These are phyloP conservation scores for Xanthorhoe spadicearia DNA, from an alignment of 2,888 invertebrate genomes.

Conservation along the genomic window DNA sequence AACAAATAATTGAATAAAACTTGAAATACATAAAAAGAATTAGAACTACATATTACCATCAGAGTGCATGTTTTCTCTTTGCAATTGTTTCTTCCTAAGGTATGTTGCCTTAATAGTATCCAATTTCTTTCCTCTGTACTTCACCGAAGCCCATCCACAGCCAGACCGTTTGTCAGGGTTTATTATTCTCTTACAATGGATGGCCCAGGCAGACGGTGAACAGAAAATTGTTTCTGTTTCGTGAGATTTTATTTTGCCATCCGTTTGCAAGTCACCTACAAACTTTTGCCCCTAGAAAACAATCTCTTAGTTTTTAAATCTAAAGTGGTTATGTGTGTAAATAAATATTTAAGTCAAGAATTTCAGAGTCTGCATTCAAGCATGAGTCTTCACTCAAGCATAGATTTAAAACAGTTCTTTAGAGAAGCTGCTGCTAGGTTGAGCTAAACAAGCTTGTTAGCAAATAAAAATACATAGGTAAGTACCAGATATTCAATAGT, in stretches of 20 bases:
- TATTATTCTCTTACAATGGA: slow-evolving; percentile 95
- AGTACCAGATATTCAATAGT: slow-evolving; percentile 96
- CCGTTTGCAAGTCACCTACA: slow-evolving; percentile 92
- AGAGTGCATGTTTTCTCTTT: slow-evolving; percentile 83
- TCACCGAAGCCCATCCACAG: slow-evolving; percentile 97
- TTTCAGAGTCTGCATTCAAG: too few species aligned
- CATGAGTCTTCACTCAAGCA: too few species aligned
- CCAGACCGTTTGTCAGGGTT: slow-evolving; percentile 96
- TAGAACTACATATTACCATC: too few species aligned
- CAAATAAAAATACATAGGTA: slow-evolving; percentile 46
- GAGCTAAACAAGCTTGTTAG: not conserved
- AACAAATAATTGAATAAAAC: not conserved
- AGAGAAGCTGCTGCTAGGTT: too few species aligned
- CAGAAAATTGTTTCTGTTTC: slow-evolving; percentile 95
- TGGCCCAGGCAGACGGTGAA: slow-evolving; percentile 97
- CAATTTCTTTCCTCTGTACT: slow-evolving; percentile 93
- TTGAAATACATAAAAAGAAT: slow-evolving; percentile 14
- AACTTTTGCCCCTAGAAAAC: slow-evolving; percentile 92
- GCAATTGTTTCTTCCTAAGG: slow-evolving; percentile 88
- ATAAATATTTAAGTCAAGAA: too few species aligned
- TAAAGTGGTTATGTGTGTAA: too few species aligned
- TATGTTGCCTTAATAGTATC: slow-evolving; percentile 95
- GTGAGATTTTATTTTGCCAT: slow-evolving; percentile 95
- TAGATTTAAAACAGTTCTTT: too few species aligned
- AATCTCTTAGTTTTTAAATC: not conserved